Evolutionary conservation across 1,140 invertebrate species (phyloP), one percentile per base, ranked within the genome.

Genomic region (Drosophila cardini): DNA sequence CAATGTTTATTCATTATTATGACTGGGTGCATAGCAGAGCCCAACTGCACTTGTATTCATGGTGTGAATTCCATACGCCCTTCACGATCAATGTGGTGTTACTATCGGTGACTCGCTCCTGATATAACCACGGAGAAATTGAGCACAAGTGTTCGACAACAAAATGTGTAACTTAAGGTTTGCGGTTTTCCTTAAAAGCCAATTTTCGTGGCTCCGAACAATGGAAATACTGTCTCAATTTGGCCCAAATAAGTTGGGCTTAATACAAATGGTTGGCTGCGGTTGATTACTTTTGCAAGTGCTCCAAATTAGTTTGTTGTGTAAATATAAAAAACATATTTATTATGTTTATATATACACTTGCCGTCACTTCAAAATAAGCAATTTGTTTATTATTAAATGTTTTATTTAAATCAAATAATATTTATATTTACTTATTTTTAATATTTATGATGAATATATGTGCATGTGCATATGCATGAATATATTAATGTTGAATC

Each of bases 1-100:
- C 48, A 68, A 85, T 85, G 78, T 86, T 81, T 85, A 85, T 85
- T 85, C 82, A 85, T 86, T 78, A 34, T 45, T 26, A 26, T 26
- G 21, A 52, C 48, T 32, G 9, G 21, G 48, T 26, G 21, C 21
- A 26, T 26, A 32, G 48, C 15, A 34, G 10, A 8, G 11, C 10
- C 13, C 34, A 7, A 57, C 7, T 58, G 16, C 11, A 50, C 16
- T 38, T 30, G 30, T 82, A 43, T 53, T 62, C 36, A 74, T 63
- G 64, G 40, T 75, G 64, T 71, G 43, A 50, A 65, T 73, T 68
- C 70, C 43, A 60, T 64, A 62, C 53, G 53, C 62, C 70, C 53
- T 69, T 43, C 48, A 40, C 16, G 61, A 36, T 32, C 42, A 26
- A 46, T 81, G 76, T 40, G 70, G 65, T 63, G 72, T 64, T 40